Conservation (phyloP, 2,797 vertebrate genomes). For the Microctenopoma steveboyesi region DNA sequence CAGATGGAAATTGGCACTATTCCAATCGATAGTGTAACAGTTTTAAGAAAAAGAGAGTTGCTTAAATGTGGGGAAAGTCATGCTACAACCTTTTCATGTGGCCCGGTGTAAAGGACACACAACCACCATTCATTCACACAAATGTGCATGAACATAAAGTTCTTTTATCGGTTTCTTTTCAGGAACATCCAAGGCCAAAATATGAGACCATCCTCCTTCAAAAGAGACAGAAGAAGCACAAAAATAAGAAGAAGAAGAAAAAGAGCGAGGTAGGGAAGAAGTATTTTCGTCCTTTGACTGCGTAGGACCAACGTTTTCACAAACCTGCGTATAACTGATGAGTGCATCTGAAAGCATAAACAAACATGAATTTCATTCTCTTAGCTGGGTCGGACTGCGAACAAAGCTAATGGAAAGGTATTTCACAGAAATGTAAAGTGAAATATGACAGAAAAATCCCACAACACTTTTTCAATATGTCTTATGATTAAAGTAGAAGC, state of each 20-base stretch:
- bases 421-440: neutral
- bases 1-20: neutral
- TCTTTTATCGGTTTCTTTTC: slow-evolving; percentile 3
- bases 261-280: slow-evolving; percentile 83
- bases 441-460: neutral
- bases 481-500: neutral
- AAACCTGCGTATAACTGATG: neutral
- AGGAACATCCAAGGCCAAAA: slow-evolving; percentile 94
- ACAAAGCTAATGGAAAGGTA: slow-evolving; percentile 18
- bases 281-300: neutral
- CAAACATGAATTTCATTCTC: slow-evolving; percentile 3
- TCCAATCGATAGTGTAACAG: too few species aligned
- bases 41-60: neutral
- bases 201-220: slow-evolving; percentile 92
- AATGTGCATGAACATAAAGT: slow-evolving; percentile 1
- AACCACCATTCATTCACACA: neutral
- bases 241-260: slow-evolving; percentile 68
- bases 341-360: neutral
- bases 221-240: slow-evolving; percentile 88
- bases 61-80: neutral
- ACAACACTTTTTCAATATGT: neutral
- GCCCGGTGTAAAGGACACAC: neutral
- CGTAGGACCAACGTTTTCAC: neutral
- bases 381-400: slow-evolving; percentile 11
- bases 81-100: neutral